Percentiles rank a stretch among this genome's conserved stretches.
Evolutionary conservation across 2,797 vertebrate species (phyloP).

Genomic region (Pseudopleuronectes americanus): DNA sequence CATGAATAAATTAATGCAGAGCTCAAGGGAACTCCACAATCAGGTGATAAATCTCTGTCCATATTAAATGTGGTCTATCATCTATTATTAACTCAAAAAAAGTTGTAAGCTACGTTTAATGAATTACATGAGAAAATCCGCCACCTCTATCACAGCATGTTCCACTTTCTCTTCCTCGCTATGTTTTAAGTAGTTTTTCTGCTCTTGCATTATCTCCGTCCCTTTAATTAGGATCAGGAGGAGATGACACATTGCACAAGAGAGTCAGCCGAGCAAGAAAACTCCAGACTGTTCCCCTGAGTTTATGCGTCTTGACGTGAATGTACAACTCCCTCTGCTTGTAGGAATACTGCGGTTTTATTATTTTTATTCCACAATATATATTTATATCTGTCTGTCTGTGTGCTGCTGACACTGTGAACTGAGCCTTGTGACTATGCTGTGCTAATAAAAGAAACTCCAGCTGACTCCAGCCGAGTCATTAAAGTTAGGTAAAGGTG

Average conservation of each 20-base stretch:
- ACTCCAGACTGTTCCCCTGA: slow-evolving; percentile 8
- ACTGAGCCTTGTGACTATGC: neutral
- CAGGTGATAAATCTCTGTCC: neutral
- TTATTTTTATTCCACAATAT: slow-evolving; percentile 8
- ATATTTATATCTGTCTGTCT: slow-evolving; percentile 18
- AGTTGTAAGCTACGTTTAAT: neutral
- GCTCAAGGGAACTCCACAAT: neutral
- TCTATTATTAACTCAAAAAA: neutral
- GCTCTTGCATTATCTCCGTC: neutral
- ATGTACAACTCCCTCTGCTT: neutral
- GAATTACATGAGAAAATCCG: neutral
- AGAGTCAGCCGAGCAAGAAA: slow-evolving; percentile 1
- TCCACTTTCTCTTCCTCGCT: neutral
- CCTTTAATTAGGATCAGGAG: slow-evolving; percentile 4
- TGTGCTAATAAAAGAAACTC: neutral
- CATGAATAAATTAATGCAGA: neutral
- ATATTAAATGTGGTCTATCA: neutral
- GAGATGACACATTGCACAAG: neutral
- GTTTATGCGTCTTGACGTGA: slow-evolving; percentile 6
- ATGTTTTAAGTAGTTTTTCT: neutral
- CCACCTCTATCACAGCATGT: neutral
- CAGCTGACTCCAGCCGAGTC: neutral
- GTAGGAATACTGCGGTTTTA: neutral
- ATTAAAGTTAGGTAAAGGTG: slow-evolving; percentile 1
- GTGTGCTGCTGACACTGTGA: slow-evolving; percentile 10